These are phyloP conservation scores for Pantherophis vulpinus DNA, from an alignment of 2,797 vertebrate species.

Conservation along the genomic window DNA sequence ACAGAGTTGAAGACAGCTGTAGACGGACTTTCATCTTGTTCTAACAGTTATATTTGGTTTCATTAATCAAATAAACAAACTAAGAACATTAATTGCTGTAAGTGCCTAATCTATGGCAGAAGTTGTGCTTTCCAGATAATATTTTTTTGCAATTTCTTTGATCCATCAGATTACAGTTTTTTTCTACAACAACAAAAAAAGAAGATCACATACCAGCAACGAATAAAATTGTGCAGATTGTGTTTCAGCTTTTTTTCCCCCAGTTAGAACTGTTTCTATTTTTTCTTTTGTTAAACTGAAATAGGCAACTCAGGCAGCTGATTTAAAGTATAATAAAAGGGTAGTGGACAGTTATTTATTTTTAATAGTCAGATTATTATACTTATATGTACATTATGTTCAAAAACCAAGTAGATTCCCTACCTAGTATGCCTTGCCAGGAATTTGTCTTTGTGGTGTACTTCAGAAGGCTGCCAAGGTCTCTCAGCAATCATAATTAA, in stretches of 20 bases:
- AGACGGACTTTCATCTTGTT: neutral
- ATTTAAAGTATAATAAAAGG: neutral
- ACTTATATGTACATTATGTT: neutral
- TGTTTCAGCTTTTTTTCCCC: neutral
- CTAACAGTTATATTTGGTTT: neutral
- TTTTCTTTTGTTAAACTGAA: neutral
- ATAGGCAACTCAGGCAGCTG: neutral
- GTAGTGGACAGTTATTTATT: neutral
- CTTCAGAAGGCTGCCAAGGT: neutral
- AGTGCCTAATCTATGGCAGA: neutral
- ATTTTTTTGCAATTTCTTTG: neutral
- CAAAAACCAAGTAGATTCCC: neutral
- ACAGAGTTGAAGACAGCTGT: neutral
- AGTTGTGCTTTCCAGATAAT: neutral
- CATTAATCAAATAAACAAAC: neutral
- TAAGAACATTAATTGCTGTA: neutral
- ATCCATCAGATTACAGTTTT: neutral
- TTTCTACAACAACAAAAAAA: neutral
- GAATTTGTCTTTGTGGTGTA: neutral
- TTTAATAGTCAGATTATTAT: neutral
- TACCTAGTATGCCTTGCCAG: neutral
- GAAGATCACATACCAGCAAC: neutral
- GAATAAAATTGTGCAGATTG: neutral
- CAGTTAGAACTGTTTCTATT: neutral
- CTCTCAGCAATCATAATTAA: neutral